Conservation (phyloP, 2,113 vertebrate species). For the Scomber scombrus region DNA sequence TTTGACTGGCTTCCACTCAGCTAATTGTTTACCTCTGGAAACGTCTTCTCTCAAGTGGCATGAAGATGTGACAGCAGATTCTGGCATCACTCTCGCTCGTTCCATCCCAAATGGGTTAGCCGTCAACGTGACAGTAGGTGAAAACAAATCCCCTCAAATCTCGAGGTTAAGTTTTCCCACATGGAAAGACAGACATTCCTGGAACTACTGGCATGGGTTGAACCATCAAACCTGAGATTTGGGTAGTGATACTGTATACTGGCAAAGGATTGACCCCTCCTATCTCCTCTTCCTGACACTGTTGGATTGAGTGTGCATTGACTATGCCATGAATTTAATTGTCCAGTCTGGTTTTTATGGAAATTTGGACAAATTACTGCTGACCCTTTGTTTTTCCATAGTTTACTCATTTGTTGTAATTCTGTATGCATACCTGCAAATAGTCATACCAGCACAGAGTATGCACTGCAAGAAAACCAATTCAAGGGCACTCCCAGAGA, state of each 20-base stretch:
- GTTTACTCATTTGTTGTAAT: slow-evolving; percentile 22
- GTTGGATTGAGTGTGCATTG: slow-evolving; percentile 29
- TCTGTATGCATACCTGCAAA: slow-evolving; percentile 42
- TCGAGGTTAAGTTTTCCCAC: slow-evolving; percentile 67
- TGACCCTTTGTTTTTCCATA: slow-evolving; percentile 51
- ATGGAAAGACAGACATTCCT: slow-evolving; percentile 55
- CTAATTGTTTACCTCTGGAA: slow-evolving; percentile 54
- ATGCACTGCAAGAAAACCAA: slow-evolving; percentile 14
- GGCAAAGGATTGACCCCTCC: slow-evolving; percentile 20
- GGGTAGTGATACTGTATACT: slow-evolving; percentile 42
- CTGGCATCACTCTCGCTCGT: slow-evolving; percentile 20
- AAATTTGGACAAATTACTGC: slow-evolving; percentile 32
- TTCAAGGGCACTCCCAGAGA: slow-evolving; percentile 43
- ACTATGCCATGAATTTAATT: slow-evolving; percentile 26
- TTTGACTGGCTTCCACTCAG: slow-evolving; percentile 45
- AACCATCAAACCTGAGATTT: slow-evolving; percentile 67
- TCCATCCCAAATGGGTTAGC: slow-evolving; percentile 51
- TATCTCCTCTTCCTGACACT: slow-evolving; percentile 28
- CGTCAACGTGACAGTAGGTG: slow-evolving; percentile 65
- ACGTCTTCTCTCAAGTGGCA: slow-evolving; percentile 54
- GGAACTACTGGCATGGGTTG: slow-evolving; percentile 45
- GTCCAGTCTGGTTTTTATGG: slow-evolving; percentile 58
- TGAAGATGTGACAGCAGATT: slow-evolving; percentile 60
- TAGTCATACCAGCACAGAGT: slow-evolving; percentile 27
- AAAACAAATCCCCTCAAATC: slow-evolving; percentile 63